A percentile compares a stretch with the other conserved stretches of the same genome.
Conservation (phyloP, 2,888 invertebrate species). For the Ennomos erosarius region DNA sequence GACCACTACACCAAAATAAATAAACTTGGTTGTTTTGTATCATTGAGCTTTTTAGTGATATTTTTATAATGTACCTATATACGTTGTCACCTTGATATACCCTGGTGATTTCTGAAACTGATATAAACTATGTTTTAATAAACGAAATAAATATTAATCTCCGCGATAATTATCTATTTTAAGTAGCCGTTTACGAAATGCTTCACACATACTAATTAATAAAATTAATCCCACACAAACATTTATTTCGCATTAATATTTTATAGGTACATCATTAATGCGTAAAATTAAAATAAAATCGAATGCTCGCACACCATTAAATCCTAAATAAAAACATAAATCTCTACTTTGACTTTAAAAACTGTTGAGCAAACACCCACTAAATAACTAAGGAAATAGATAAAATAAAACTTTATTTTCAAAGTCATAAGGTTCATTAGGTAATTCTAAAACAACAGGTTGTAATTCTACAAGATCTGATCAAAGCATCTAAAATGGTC, state of each 20-base stretch:
- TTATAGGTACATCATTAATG: conserved; percentile 68
- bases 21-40: too few relatives aligned
- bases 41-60: too few relatives aligned
- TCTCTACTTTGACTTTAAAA: conserved; percentile 73
- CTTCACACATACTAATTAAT: conserved; percentile 30
- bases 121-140: neutral
- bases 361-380: conserved; percentile 82
- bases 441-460: conserved; percentile 51
- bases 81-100: too few relatives aligned
- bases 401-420: conserved; percentile 60
- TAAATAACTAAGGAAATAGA: conserved; percentile 48
- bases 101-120: too few relatives aligned
- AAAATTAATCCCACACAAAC: conserved; percentile 28
- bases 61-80: too few relatives aligned
- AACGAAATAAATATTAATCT: conserved; percentile 15
- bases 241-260: conserved; percentile 43
- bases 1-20: too few relatives aligned
- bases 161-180: conserved; percentile 9
- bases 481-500: conserved; percentile 86
- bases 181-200: conserved; percentile 1
- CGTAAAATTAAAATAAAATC: conserved; percentile 79
- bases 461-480: conserved; percentile 81
- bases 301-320: conserved; percentile 81
- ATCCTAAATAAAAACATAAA: conserved; percentile 83
- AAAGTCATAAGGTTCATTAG: conserved; percentile 45